Evolutionary conservation across 2,797 vertebrate genomes (phyloP).

Genomic region (Malacoraja senta): DNA sequence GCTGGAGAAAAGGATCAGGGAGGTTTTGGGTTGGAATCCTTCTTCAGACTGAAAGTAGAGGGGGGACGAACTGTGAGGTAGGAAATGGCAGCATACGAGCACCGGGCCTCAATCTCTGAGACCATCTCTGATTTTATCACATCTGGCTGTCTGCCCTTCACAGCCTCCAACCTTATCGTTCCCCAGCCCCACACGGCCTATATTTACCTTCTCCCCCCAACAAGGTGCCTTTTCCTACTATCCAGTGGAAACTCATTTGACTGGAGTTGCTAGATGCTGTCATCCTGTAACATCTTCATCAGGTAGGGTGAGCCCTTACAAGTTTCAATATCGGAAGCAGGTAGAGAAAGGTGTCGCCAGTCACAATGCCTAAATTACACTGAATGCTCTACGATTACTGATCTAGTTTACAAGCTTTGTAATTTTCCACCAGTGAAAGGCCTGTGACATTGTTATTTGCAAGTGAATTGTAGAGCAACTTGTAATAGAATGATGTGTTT

Average conservation of each 20-base stretch:
- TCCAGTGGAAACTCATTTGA: neutral
- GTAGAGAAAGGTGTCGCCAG: neutral
- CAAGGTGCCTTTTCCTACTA: neutral
- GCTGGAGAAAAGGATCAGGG: too few species aligned
- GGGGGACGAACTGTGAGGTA: too few species aligned
- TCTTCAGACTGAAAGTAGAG: too few species aligned
- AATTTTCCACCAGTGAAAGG: neutral
- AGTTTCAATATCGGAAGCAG: neutral
- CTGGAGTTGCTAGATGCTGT: neutral
- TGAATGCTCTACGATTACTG: neutral
- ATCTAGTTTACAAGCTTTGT: neutral
- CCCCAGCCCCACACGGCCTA: too few species aligned
- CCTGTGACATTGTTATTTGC: neutral
- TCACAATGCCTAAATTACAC: neutral
- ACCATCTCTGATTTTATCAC: too few species aligned
- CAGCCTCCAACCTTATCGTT: too few species aligned
- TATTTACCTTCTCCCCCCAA: neutral
- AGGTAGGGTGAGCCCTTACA: neutral
- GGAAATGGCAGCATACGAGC: too few species aligned
- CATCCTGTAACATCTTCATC: neutral
- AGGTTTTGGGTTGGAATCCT: too few species aligned
- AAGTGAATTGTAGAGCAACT: neutral
- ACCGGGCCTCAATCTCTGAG: too few species aligned
- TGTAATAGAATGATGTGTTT: neutral
- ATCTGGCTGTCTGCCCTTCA: too few species aligned